Evolutionary conservation across 2,888 invertebrate species (phyloP).

Genomic region (Andrena minutula): DNA sequence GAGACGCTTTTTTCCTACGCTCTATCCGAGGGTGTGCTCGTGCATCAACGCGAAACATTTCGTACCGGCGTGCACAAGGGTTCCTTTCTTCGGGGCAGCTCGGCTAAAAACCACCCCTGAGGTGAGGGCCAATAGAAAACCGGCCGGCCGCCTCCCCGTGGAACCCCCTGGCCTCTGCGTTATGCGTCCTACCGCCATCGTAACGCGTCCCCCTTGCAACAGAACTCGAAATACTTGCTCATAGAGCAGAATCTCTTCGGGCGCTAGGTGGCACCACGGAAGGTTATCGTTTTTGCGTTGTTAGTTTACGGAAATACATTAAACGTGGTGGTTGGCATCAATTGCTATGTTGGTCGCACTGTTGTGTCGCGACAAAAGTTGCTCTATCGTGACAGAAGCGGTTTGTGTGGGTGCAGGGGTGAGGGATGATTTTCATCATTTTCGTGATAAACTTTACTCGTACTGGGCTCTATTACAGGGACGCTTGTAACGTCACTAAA

Average conservation of each 20-base stretch:
- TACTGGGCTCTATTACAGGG: too few species aligned
- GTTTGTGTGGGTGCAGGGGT: not conserved
- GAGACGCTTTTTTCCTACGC: constrained; percentile 68
- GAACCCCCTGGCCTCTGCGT: constrained; percentile 41
- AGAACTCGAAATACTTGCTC: constrained; percentile 34
- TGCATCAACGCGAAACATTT: constrained; percentile 67
- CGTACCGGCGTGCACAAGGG: constrained; percentile 65
- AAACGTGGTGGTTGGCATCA: not conserved
- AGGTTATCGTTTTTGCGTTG: not conserved
- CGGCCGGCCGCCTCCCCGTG: constrained; percentile 70
- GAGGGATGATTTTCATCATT: not conserved
- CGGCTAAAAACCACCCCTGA: constrained; percentile 83
- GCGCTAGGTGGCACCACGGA: too few species aligned
- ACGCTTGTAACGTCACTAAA: too few species aligned
- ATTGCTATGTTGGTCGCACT: not conserved
- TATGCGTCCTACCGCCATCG: constrained; percentile 65
- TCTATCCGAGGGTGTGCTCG: constrained; percentile 71
- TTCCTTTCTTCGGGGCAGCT: constrained; percentile 81
- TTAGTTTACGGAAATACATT: not conserved
- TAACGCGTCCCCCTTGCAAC: constrained; percentile 42
- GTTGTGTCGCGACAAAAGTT: too few species aligned
- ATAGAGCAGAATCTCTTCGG: not conserved
- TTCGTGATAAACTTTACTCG: too few species aligned
- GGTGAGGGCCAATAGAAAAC: constrained; percentile 81
- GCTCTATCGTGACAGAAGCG: constrained; percentile 2